Base-by-base conservation (phyloP, 2,888 invertebrate species). In the Leucophenga montana region DNA sequence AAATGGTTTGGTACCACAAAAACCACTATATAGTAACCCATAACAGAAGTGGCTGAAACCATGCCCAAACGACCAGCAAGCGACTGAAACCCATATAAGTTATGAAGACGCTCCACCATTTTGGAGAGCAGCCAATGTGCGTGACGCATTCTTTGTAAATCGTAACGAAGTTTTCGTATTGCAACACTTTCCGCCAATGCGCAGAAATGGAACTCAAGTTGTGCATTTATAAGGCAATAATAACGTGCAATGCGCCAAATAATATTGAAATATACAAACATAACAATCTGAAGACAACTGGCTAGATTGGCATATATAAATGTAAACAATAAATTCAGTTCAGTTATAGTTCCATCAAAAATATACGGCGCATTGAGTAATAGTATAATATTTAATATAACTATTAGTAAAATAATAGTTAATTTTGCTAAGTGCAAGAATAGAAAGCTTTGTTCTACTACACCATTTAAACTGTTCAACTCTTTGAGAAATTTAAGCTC, bases 261-360 rank as follows among this genome's bases (percentile, higher is more conserved):
- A 57, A 72, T 11, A 48, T 74, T 50, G 8, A 77, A 77, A 16
- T 75, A 66, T 44, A 71, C 9, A 4, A 77, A 74, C 59, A 74
- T 64, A 0, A 46, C 61, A 8, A 54, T 5, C 22, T 67, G 39
- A 22, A 46, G 69, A 13, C 70, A 48, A 18, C 66, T 68, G 9
- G 72, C 3, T 0, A 65, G 31, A 48, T 74, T 1, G 0, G 50
- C 20, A 57, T 62, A 71, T 27, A 71, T 0, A 0, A 68, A 56
- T 67, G 68, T 70, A 74, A 57, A 22, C 27, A 27, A 4, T 27
- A 27, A 4, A 2, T 27, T 4, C 27, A 27, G 3, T 27, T 27
- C 4, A 4, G 3, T 27, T 27, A 27, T 4, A 4, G 27, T 3
- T 4, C 3, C 27, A 4, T 4, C 27, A 27, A 27, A 27, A 27